These are phyloP conservation scores for Melinaea menophilus DNA, from an alignment of 2,888 invertebrate genomes.

Conservation along the genomic window DNA sequence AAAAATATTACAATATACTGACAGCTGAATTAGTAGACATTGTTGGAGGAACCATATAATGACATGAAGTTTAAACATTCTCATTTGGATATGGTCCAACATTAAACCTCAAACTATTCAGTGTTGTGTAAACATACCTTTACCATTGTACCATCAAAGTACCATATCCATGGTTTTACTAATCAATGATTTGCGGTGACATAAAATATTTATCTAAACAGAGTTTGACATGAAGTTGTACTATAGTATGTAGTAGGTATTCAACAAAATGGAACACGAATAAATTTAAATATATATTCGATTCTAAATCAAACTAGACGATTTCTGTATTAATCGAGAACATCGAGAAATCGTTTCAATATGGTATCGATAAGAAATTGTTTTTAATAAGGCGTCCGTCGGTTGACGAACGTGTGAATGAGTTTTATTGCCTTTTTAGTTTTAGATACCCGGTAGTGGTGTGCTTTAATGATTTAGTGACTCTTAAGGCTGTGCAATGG, in stretches of 20 bases:
- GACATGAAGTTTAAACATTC: neutral
- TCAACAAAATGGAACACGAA: constrained; percentile 58
- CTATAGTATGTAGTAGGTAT: constrained; percentile 27
- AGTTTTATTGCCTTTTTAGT: constrained; percentile 73
- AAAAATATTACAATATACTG: neutral
- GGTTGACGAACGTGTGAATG: constrained; percentile 76
- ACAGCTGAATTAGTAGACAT: constrained; percentile 1
- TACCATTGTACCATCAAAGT: constrained; percentile 26
- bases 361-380: constrained; percentile 55
- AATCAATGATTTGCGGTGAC: constrained; percentile 37
- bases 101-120: constrained; percentile 13
- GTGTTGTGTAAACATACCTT: constrained; percentile 21
- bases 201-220: constrained; percentile 51
- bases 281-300: constrained; percentile 54
- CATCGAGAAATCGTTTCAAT: constrained; percentile 37
- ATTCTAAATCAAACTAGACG: constrained; percentile 46
- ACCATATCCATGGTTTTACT: constrained; percentile 32
- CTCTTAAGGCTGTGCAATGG: constrained; percentile 17
- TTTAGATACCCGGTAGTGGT: constrained; percentile 52
- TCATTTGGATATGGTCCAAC: neutral
- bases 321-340: constrained; percentile 52
- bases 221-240: constrained; percentile 47
- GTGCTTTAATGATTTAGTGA: constrained; percentile 66
- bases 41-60: constrained; percentile 2
- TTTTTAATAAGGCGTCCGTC: constrained; percentile 75